These are phyloP conservation scores for Drosophila erecta DNA, from an alignment of 1,140 invertebrate genomes.

Conservation along the genomic window DNA sequence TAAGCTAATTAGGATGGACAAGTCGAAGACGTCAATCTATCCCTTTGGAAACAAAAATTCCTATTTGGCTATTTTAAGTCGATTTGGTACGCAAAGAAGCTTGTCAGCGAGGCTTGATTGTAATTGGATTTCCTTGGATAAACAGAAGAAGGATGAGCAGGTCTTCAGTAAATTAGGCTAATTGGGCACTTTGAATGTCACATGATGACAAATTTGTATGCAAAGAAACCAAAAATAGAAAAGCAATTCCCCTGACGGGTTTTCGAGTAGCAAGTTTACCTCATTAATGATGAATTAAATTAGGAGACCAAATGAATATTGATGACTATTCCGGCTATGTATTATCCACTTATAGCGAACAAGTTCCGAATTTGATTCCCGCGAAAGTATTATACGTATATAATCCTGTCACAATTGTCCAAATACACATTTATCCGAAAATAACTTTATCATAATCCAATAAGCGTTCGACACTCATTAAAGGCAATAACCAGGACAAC, in stretches of 20 bases:
- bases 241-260: slow-evolving; percentile 13
- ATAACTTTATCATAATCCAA: slow-evolving; percentile 3
- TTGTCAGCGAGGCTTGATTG: slow-evolving; percentile 20
- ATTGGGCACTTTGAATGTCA: slow-evolving; percentile 50
- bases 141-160: slow-evolving; percentile 1
- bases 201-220: slow-evolving; percentile 37
- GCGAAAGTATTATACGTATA: too few relatives aligned
- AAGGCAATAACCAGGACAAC: slow-evolving; percentile 29
- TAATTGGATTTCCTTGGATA: slow-evolving; percentile 21
- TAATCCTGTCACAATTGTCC: neutral
- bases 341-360: neutral
- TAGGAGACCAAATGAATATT: slow-evolving; percentile 5
- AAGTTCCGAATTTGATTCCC: too few relatives aligned
- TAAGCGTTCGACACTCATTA: slow-evolving; percentile 40
- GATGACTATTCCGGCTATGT: slow-evolving; percentile 1
- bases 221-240: slow-evolving; percentile 15
- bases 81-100: slow-evolving; percentile 23
- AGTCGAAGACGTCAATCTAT: slow-evolving; percentile 20
- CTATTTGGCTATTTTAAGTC: slow-evolving; percentile 30
- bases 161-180: slow-evolving; percentile 42
- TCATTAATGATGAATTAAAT: slow-evolving; percentile 23
- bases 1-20: slow-evolving; percentile 9
- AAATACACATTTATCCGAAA: neutral
- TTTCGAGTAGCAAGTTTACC: slow-evolving; percentile 19
- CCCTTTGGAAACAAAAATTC: slow-evolving; percentile 7